phyloP scores from a whole-genome alignment of 2,113 vertebrate species.

The Alosa alosa region DNA sequence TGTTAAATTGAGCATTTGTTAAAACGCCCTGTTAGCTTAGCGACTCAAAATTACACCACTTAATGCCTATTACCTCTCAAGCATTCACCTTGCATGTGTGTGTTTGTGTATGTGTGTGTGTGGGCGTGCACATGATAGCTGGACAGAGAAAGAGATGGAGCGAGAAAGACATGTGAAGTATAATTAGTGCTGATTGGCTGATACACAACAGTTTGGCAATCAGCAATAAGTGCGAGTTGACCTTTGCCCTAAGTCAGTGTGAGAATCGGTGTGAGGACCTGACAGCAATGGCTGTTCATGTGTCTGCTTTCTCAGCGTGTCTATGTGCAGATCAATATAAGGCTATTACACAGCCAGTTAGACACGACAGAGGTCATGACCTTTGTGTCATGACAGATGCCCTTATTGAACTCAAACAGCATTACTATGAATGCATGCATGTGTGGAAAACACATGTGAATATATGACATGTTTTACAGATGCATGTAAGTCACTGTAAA shows the following conservation, averaged over 20 bases:
- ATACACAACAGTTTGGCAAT: neutral
- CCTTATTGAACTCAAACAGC: neutral
- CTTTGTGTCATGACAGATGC: neutral
- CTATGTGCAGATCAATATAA: neutral
- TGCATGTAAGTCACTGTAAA: neutral
- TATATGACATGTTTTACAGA: neutral
- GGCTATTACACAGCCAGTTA: neutral
- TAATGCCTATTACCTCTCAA: slow-evolving; percentile 27
- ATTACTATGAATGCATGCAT: neutral
- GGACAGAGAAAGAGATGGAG: neutral
- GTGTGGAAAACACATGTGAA: neutral
- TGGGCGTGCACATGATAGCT: neutral
- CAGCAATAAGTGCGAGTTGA: neutral
- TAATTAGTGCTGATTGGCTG: neutral
- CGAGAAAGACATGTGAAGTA: neutral
- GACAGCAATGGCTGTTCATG: neutral
- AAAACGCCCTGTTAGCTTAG: neutral
- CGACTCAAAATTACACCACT: slow-evolving; percentile 21
- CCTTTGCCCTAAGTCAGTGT: neutral
- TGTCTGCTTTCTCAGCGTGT: neutral
- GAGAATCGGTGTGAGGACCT: neutral
- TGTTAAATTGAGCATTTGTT: too few species aligned
- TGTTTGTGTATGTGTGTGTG: neutral
- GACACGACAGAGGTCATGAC: neutral
- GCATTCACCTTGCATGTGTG: neutral